A percentile compares a stretch with the other conserved stretches of the same genome.
Evolutionary conservation across 2,113 vertebrate genomes (phyloP).

Genomic region (Gallinago undulata): DNA sequence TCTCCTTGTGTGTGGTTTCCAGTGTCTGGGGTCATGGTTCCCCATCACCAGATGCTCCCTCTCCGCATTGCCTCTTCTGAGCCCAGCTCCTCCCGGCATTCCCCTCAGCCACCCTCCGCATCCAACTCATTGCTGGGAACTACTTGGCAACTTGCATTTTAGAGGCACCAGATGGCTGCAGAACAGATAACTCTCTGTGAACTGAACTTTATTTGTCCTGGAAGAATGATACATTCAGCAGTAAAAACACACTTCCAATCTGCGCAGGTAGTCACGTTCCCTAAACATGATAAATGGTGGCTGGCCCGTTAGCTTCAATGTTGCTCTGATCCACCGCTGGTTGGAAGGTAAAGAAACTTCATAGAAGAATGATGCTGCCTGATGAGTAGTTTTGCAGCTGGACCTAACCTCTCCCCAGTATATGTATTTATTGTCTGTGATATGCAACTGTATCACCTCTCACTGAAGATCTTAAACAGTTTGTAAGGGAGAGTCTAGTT

Average conservation of each 20-base stretch:
- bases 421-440: background rate
- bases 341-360: background rate
- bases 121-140: background rate
- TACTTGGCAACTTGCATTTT: background rate
- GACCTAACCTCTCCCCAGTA: background rate
- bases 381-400: background rate
- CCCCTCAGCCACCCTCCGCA: background rate
- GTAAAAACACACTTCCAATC: background rate
- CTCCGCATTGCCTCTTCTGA: fast-evolving
- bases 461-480: background rate
- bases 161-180: background rate
- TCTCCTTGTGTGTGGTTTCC: background rate
- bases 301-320: background rate
- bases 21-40: background rate
- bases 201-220: background rate
- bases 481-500: background rate
- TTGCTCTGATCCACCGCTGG: background rate
- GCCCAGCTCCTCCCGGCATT: background rate
- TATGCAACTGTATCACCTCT: background rate
- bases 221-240: background rate
- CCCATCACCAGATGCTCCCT: background rate
- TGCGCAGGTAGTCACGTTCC: background rate
- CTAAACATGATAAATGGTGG: background rate
- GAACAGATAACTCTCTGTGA: background rate
- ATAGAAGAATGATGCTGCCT: background rate